Conservation (phyloP, 2,113 vertebrate species). For the Progne subis region DNA sequence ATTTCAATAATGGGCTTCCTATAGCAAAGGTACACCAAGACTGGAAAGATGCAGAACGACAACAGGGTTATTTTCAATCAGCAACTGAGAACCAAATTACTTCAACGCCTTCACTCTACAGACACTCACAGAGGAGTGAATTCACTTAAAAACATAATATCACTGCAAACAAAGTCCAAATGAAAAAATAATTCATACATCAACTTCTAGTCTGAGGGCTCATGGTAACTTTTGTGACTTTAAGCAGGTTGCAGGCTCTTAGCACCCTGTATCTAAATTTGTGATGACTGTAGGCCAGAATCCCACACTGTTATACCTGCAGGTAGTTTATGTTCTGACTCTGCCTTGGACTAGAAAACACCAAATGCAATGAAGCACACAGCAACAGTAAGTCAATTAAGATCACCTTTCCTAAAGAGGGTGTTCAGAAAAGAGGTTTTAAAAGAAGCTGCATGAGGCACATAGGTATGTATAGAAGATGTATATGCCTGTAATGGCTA, state of each 20-base stretch:
- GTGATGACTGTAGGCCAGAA: not conserved
- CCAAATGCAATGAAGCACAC: not conserved
- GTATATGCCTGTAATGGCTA: not conserved
- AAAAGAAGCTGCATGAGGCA: not conserved
- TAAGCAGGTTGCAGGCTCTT: not conserved
- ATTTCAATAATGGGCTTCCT: not conserved
- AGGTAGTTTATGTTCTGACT: not conserved
- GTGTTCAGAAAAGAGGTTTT: not conserved
- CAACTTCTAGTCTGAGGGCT: not conserved
- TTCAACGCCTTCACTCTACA: not conserved
- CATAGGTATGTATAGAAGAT: not conserved
- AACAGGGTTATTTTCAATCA: not conserved
- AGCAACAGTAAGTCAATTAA: not conserved
- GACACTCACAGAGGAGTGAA: not conserved
- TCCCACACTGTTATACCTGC: not conserved
- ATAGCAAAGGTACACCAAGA: not conserved
- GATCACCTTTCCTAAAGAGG: not conserved
- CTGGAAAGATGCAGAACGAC: not conserved
- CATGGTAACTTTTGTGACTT: not conserved
- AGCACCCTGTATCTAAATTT: not conserved
- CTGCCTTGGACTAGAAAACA: not conserved
- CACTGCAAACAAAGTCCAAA: not conserved
- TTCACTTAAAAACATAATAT: not conserved
- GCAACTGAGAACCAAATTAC: not conserved
- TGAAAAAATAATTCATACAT: not conserved